phyloP scores from a whole-genome alignment of 2,113 vertebrate genomes.

The Chaetops frenatus region DNA sequence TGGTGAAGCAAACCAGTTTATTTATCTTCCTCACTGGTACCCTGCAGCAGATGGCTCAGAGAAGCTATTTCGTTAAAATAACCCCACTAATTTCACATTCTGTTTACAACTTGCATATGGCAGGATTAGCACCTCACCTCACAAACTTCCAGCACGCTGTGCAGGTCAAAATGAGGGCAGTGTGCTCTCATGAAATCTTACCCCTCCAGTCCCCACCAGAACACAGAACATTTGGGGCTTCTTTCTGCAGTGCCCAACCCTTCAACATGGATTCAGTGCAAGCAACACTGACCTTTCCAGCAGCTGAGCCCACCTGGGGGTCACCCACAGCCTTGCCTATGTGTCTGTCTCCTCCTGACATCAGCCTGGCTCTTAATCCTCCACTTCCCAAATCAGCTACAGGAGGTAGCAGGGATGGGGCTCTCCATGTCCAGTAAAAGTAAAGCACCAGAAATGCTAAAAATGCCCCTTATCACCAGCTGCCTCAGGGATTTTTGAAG shows the following conservation, averaged over 20 bases:
- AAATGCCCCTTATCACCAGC: too few relatives aligned
- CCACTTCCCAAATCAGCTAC: background rate
- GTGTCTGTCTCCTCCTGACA: background rate
- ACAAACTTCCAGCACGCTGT: background rate
- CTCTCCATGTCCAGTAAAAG: too few relatives aligned
- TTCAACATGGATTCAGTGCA: accelerated
- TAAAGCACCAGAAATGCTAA: background rate
- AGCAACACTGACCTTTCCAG: background rate
- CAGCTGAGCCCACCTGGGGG: background rate
- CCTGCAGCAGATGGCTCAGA: slow-evolving; percentile 2
- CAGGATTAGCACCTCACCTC: background rate
- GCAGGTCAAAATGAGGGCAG: background rate
- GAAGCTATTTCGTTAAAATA: background rate
- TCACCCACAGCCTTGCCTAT: background rate
- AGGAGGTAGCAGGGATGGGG: too few relatives aligned
- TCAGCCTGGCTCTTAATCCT: background rate
- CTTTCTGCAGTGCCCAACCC: background rate
- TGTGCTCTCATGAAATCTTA: background rate
- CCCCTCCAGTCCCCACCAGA: background rate
- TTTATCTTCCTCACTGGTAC: background rate
- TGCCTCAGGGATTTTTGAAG: background rate
- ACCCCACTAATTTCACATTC: background rate
- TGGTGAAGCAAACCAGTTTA: background rate
- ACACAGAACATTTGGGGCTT: background rate
- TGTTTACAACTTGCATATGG: background rate